Evolutionary conservation across 2,113 vertebrate genomes (phyloP).

Genomic region (Cephalophus harveyi): DNA sequence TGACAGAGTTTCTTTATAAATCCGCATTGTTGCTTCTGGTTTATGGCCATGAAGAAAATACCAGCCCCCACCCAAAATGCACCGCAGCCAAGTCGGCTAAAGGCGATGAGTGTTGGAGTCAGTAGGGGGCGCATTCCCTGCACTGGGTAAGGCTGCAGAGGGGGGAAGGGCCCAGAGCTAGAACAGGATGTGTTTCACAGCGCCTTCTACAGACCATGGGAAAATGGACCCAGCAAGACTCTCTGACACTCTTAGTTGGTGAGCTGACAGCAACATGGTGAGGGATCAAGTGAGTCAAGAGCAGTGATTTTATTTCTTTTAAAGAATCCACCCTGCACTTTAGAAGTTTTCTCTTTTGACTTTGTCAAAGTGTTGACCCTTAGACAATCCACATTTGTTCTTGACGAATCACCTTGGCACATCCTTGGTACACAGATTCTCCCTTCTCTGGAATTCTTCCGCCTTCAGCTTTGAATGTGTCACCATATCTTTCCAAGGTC

Average conservation of each 20-base stretch:
- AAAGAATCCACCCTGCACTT: neutral
- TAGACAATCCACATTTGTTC: conserved; percentile 13
- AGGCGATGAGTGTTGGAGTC: conserved; percentile 84
- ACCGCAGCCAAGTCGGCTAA: conserved; percentile 90
- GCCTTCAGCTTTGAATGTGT: conserved; percentile 33
- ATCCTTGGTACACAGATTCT: conserved; percentile 22
- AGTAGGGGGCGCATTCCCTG: conserved; percentile 95
- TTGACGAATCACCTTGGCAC: conserved; percentile 35
- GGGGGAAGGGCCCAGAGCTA: conserved; percentile 73
- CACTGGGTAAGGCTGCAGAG: conserved; percentile 82
- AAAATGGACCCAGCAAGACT: conserved; percentile 71
- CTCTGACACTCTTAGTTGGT: conserved; percentile 59
- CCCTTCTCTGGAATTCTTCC: conserved; percentile 37
- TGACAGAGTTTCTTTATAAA: conserved; percentile 57
- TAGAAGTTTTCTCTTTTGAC: conserved; percentile 36
- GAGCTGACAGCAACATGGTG: conserved; percentile 72
- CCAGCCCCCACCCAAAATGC: conserved; percentile 85
- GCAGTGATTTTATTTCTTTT: conserved; percentile 62
- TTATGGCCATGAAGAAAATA: conserved; percentile 74
- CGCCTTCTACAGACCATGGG: conserved; percentile 86
- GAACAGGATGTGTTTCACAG: conserved; percentile 80
- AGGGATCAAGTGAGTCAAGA: conserved; percentile 57
- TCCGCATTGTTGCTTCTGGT: conserved; percentile 69
- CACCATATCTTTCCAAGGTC: conserved; percentile 34
- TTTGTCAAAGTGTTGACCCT: conserved; percentile 49